phyloP scores from a whole-genome alignment of 2,113 vertebrate species.

The Caloenas nicobarica region DNA sequence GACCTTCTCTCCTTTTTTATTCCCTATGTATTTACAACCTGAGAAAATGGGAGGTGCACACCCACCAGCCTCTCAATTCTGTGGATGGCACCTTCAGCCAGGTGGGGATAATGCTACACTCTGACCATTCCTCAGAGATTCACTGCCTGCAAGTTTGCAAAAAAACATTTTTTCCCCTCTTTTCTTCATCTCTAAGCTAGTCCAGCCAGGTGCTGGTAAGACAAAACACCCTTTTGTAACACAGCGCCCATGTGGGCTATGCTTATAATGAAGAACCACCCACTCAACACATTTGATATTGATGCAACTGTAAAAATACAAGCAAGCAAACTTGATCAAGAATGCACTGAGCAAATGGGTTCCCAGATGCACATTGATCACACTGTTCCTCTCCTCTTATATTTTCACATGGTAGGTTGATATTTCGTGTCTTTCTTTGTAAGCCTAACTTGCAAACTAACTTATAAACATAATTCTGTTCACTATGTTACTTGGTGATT shows the following conservation, averaged over 20 bases:
- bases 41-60: not conserved
- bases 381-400: not conserved
- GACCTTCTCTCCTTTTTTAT: not conserved
- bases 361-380: not conserved
- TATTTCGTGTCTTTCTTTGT: not conserved
- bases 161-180: not conserved
- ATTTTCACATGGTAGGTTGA: not conserved
- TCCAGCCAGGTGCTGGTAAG: not conserved
- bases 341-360: not conserved
- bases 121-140: not conserved
- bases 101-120: not conserved
- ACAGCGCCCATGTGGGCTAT: not conserved
- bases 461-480: not conserved
- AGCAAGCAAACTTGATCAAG: not conserved
- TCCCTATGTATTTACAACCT: not conserved
- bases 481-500: not conserved
- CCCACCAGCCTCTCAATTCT: not conserved
- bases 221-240: not conserved
- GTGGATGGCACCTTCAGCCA: not conserved
- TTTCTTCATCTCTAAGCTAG: not conserved
- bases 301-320: not conserved
- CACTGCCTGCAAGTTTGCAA: not conserved
- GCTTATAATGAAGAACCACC: not conserved
- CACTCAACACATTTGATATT: not conserved
- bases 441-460: not conserved